These are phyloP conservation scores for Stenurella melanura DNA, from an alignment of 2,888 invertebrate species.

Conservation along the genomic window DNA sequence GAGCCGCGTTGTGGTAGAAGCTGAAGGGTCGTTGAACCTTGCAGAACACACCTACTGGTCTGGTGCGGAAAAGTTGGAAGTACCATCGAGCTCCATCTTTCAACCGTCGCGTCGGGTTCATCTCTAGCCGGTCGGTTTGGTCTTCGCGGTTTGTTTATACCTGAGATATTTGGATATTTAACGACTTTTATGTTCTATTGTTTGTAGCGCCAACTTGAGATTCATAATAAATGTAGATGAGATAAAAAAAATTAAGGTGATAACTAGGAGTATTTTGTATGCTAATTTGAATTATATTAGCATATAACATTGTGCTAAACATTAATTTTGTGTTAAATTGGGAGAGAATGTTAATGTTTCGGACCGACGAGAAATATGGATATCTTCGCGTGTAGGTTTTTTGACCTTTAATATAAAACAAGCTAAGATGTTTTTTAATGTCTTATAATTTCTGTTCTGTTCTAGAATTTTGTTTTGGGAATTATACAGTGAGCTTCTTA, in stretches of 20 bases:
- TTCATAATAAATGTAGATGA: not conserved
- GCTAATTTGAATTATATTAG: not conserved
- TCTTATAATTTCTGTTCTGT: too few species aligned
- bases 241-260: not conserved
- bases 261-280: not conserved
- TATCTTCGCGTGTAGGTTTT: too few species aligned
- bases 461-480: too few species aligned
- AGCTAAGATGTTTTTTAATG: too few species aligned
- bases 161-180: not conserved
- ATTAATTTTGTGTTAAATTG: too few species aligned
- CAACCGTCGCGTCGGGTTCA: not conserved
- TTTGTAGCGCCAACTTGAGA: not conserved
- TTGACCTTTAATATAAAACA: too few species aligned
- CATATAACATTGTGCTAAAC: too few species aligned
- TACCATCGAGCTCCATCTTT: conserved; percentile 14
- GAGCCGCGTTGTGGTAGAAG: conserved; percentile 41
- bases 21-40: conserved; percentile 47
- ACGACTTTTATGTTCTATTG: not conserved
- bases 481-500: too few species aligned
- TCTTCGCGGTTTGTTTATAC: not conserved
- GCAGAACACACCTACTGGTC: conserved; percentile 48
- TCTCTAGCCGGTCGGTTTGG: not conserved
- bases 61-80: conserved; percentile 24
- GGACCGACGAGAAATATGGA: too few species aligned
- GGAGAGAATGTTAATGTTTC: too few species aligned